Evolutionary conservation across 2,797 vertebrate genomes (phyloP).

Genomic region (Antennarius maculatus): DNA sequence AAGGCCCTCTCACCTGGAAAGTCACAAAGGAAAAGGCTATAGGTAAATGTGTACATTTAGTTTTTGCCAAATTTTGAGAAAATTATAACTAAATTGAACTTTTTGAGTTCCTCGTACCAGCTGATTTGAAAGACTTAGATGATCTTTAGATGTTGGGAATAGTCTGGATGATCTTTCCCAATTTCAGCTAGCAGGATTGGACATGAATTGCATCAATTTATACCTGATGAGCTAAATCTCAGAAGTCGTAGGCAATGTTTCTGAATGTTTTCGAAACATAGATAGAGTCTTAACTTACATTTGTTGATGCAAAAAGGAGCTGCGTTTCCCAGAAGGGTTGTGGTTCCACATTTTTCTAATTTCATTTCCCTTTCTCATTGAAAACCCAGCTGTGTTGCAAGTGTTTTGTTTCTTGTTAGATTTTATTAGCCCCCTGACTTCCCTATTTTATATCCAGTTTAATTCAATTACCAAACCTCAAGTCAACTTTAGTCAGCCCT

Average conservation of each 20-base stretch:
- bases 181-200: no score
- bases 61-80: neutral
- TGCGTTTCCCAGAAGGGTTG: no score
- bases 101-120: neutral
- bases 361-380: constrained; percentile 38
- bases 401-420: neutral
- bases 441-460: neutral
- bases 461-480: constrained; percentile 1
- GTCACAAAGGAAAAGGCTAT: constrained; percentile 92
- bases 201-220: no score
- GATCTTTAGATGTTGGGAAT: no score
- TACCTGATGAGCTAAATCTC: no score
- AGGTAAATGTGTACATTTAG: constrained; percentile 75
- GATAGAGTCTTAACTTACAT: no score
- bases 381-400: constrained; percentile 26
- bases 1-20: constrained; percentile 88
- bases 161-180: no score
- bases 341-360: neutral
- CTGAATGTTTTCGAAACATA: no score
- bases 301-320: no score
- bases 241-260: no score
- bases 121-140: neutral
- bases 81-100: neutral
- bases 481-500: neutral
- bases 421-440: neutral